Evolutionary conservation across 2,888 invertebrate species (phyloP), one percentile per base, ranked within the genome.

Genomic region (Euphydryas editha): DNA sequence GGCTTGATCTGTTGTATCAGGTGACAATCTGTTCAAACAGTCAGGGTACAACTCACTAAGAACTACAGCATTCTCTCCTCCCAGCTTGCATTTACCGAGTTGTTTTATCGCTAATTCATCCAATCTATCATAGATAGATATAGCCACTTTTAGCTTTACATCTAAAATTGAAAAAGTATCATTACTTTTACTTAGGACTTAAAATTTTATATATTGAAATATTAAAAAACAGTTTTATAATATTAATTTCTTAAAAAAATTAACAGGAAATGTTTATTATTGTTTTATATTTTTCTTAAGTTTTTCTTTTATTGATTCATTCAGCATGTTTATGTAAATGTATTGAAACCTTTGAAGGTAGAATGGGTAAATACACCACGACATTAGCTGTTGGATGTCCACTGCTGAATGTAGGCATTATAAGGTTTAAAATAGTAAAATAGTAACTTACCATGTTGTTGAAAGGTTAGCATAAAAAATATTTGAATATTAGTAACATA

Each of bases 1-100:
- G 1, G 92, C 93, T 67, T 94, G 93, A 67, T 94, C 94, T 0
- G 93, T 90, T 11, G 94, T 94, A 62, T 93, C 93, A 0, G 91
- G 90, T 7, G 91, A 93, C 44, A 93, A 89, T 55, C 93, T 85
- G 84, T 94, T 94, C 62, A 93, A 86, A 55, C 95, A 95, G 76
- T 94, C 93, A 0, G 95, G 95, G 80, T 94, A 95, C 79, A 95
- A 91, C 73, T 95, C 95, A 0, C 94, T 92, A 13, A 95, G 84
- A n/a, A 95, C 93, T 47, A 95, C 94, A 57, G 90, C 87, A 72
- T 93, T 93, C 37, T 90, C 90, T 0, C 95, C 95, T 0, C 95
- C 95, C 0, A 95, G 81, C 69, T 84, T 82, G 65, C 72, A 81
- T 76, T 88, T 93, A 82, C 70, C 92, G 81, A 76, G 91, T 83